A percentile compares a stretch with the other conserved stretches of the same genome.
Evolutionary conservation across 1,140 invertebrate genomes (phyloP).

Genomic region (Megalonaias nervosa): DNA sequence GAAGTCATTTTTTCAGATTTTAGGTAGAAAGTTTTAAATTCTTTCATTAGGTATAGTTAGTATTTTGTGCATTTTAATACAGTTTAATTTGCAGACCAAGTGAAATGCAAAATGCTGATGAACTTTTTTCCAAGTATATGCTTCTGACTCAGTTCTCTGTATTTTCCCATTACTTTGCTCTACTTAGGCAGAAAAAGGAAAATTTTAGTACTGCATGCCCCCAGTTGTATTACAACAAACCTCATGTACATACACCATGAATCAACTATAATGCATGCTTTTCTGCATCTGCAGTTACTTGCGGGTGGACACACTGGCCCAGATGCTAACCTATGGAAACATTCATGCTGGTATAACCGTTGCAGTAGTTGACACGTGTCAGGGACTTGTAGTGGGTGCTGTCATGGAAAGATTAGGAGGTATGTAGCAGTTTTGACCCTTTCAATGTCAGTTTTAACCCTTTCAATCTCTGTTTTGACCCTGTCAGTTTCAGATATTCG

Average conservation of each 20-base stretch:
- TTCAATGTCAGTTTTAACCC: background rate
- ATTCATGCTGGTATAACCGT: constrained; percentile 84
- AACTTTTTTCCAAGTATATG: no score
- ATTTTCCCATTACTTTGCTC: no score
- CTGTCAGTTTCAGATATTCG: background rate
- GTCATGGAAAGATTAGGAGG: constrained; percentile 76
- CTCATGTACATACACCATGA: no score
- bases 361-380: constrained; percentile 89
- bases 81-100: background rate
- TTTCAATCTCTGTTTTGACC: background rate
- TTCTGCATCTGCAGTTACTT: constrained; percentile 73
- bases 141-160: no score
- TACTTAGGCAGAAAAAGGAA: no score
- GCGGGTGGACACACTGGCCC: constrained; percentile 88
- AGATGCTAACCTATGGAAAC: constrained; percentile 87
- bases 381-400: constrained; percentile 86
- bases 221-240: no score
- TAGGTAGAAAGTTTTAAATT: constrained; percentile 20
- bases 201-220: no score
- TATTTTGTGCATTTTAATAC: background rate
- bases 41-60: background rate
- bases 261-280: no score
- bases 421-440: constrained; percentile 18
- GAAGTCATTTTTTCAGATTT: no score
- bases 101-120: no score